Conservation (phyloP, 2,797 vertebrate species). For the Sebastes matsubarae region DNA sequence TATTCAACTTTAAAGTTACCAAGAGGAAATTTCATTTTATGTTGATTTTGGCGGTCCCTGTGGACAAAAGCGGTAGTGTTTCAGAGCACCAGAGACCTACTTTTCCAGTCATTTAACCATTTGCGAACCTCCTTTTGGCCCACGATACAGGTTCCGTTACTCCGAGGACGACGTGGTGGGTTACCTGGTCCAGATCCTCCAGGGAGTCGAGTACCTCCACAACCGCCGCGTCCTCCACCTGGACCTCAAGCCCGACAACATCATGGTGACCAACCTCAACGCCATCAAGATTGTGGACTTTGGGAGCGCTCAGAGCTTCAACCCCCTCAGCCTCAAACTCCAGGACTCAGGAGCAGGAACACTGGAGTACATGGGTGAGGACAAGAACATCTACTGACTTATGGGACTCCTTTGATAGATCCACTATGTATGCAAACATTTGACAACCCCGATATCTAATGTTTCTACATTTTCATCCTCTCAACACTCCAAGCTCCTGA, state of each 20-base stretch:
- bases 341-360: slow-evolving; percentile 84
- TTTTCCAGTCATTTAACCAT: not conserved
- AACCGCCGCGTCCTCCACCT: slow-evolving; percentile 89
- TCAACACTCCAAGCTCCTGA: slow-evolving; percentile 88
- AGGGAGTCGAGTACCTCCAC: slow-evolving; percentile 94
- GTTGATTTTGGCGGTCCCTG: too few species aligned
- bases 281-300: slow-evolving; percentile 94
- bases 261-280: slow-evolving; percentile 89
- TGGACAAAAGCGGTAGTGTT: too few species aligned
- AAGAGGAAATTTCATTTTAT: not conserved
- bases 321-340: slow-evolving; percentile 87
- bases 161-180: slow-evolving; percentile 93
- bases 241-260: slow-evolving; percentile 95
- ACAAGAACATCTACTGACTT: not conserved
- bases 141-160: slow-evolving; percentile 88
- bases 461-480: not conserved
- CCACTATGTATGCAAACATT: too few species aligned
- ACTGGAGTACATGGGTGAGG: slow-evolving; percentile 86
- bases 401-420: not conserved
- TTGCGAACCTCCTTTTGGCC: not conserved
- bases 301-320: slow-evolving; percentile 93
- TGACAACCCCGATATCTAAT: too few species aligned
- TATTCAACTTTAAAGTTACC: not conserved
- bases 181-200: slow-evolving; percentile 91
- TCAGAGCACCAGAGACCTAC: too few species aligned